Conservation (phyloP, 2,797 vertebrate species). For the Caiman crocodilus region DNA sequence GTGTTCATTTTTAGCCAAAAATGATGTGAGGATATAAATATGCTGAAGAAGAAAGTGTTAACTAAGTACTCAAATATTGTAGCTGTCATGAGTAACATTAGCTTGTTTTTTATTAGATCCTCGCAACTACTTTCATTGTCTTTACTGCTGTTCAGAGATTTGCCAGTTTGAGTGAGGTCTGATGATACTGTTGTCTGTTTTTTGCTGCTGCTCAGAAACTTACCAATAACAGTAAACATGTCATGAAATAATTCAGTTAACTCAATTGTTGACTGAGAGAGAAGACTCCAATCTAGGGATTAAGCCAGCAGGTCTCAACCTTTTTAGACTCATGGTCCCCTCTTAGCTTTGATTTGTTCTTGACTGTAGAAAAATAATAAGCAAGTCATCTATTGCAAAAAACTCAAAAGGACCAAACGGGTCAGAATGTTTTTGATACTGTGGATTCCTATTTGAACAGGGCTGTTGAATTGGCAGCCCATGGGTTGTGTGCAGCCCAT, state of each 20-base stretch:
- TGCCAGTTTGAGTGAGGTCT: not conserved
- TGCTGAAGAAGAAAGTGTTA: not conserved
- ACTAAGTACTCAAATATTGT: not conserved
- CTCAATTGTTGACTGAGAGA: not conserved
- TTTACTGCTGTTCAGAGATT: not conserved
- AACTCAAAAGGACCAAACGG: too few relatives aligned
- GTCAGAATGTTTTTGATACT: too few relatives aligned
- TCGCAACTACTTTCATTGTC: not conserved
- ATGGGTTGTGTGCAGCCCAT: too few relatives aligned
- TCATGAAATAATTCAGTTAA: not conserved
- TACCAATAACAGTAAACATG: not conserved
- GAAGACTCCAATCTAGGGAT: not conserved
- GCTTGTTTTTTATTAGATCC: not conserved
- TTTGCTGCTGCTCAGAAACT: not conserved
- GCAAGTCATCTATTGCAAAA: too few relatives aligned
- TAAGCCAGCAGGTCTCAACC: not conserved
- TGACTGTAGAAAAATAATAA: too few relatives aligned
- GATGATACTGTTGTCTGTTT: not conserved
- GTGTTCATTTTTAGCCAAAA: fast-evolving
- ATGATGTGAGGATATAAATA: fast-evolving
- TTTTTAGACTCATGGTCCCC: too few relatives aligned
- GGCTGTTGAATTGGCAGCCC: too few relatives aligned
- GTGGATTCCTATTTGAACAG: too few relatives aligned
- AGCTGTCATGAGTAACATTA: not conserved
- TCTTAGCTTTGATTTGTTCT: too few relatives aligned